phyloP scores from a whole-genome alignment of 2,888 invertebrate genomes.

The Molorchus minor region DNA sequence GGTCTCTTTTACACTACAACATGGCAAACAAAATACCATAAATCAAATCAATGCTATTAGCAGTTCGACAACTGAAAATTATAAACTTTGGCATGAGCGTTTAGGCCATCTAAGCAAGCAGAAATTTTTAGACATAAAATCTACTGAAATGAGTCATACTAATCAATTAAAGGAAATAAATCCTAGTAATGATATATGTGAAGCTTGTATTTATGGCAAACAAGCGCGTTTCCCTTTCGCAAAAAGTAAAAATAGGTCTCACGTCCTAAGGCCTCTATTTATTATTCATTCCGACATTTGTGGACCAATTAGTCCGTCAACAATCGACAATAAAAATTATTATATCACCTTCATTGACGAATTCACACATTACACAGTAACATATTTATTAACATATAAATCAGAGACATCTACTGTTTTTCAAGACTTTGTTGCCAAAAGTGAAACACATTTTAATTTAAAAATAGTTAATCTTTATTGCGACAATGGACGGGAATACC shows the following conservation, averaged over 20 bases:
- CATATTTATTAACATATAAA: conserved; percentile 43
- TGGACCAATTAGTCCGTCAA: conserved; percentile 30
- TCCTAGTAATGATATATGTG: conserved; percentile 28
- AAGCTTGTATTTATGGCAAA: conserved; percentile 35
- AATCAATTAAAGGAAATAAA: conserved; percentile 22
- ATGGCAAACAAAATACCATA: background rate
- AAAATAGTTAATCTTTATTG: conserved; percentile 38
- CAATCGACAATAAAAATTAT: conserved; percentile 51
- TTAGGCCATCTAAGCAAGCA: conserved; percentile 24
- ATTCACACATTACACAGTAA: conserved; percentile 54
- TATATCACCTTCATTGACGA: conserved; percentile 55
- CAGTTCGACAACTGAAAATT: conserved; percentile 7
- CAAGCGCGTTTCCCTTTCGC: conserved; percentile 32
- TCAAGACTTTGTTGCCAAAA: conserved; percentile 28
- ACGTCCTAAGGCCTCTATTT: conserved; percentile 29
- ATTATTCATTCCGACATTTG: conserved; percentile 33
- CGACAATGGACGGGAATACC: conserved; percentile 22
- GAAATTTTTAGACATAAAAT: conserved; percentile 27
- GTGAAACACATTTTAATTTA: conserved; percentile 29
- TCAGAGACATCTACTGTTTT: conserved; percentile 31
- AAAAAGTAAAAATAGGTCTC: conserved; percentile 29
- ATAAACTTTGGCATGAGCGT: conserved; percentile 30
- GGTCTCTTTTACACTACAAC: conserved; percentile 6
- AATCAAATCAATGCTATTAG: background rate
- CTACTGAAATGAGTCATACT: conserved; percentile 8